Base-by-base conservation (phyloP, 2,113 vertebrate species). In the Lipophrys pholis region DNA sequence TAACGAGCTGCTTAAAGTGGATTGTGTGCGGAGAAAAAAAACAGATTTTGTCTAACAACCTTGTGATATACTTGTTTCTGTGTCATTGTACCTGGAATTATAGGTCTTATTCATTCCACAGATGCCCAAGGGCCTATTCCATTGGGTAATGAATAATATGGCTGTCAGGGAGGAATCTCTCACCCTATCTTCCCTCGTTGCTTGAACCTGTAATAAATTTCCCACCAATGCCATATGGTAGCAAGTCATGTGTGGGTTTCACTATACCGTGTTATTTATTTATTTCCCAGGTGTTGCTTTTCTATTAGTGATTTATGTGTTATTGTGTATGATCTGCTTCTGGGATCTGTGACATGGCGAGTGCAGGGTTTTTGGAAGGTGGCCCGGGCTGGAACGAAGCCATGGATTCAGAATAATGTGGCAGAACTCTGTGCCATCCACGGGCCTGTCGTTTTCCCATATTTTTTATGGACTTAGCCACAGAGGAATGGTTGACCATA, bases 271-370 rank as follows among this genome's bases (percentile, higher is more conserved):
- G 80, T 87, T 85, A 80, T 92, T 90, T 89, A 91, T 92, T 88
- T 88, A 87, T 90, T 78, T 90, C 61, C 77, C 79, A 88, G 89
- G 82, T 91, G 86, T 82, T 89, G 76, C 66, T 91, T 86, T 89
- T 85, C 63, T 84, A 59, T 84, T 51, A 58, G 78, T 73, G 85
- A 90, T 84, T 80, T 89, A 86, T 90, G 77, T 83, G 77, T 85
- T 86, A 85, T 82, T 87, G 68, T 85, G 77, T 69, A 73, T 85
- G 90, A 89, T 87, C 83, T 72, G 82, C 50, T 64, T 73, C 71
- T 78, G 77, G 71, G 60, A 84, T 87, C 84, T 80, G 39, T 87
- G 79, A 90, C 85, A 85, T 45, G 58, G 67, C 59, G 38, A 50
- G 53, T 35, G 17, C 61, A 46, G 56, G 61, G 45, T 52, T 85